Evolutionary conservation across 2,888 invertebrate genomes (phyloP).

Genomic region (Proisotoma minuta): DNA sequence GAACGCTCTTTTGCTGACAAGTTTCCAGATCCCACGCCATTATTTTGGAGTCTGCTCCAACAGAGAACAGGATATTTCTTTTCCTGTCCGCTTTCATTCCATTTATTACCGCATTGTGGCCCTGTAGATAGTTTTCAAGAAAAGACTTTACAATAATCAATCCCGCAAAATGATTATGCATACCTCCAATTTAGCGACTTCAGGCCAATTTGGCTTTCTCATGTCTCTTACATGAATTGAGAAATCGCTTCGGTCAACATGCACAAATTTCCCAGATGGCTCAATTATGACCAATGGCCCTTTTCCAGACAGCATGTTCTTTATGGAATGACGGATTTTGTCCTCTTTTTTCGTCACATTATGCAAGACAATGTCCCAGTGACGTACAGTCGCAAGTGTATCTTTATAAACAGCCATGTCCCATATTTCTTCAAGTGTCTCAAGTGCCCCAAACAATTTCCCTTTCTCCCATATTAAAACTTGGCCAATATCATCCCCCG

Average conservation of each 20-base stretch:
- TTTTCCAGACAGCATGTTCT: conserved; percentile 53
- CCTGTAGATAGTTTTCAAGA: conserved; percentile 5
- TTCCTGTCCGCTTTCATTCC: conserved; percentile 10
- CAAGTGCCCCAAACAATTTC: conserved; percentile 55
- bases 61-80: conserved; percentile 48
- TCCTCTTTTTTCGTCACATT: conserved; percentile 56
- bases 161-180: neutral
- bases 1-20: conserved; percentile 46
- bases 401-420: conserved; percentile 57
- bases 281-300: conserved; percentile 54
- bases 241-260: conserved; percentile 57
- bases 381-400: conserved; percentile 60
- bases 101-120: conserved; percentile 37
- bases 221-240: conserved; percentile 57
- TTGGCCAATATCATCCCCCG: conserved; percentile 62
- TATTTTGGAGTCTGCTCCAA: conserved; percentile 55
- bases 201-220: conserved; percentile 50
- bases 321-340: conserved; percentile 23
- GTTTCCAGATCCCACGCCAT: conserved; percentile 53
- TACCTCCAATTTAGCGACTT: conserved; percentile 29
- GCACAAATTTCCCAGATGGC: conserved; percentile 54
- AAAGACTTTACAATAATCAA: neutral
- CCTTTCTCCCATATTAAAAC: conserved; percentile 60
- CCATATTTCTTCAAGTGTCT: conserved; percentile 62
- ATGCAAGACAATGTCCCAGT: conserved; percentile 60